Conservation (phyloP, 1,140 invertebrate species). For the Mactra quadrangularis region DNA sequence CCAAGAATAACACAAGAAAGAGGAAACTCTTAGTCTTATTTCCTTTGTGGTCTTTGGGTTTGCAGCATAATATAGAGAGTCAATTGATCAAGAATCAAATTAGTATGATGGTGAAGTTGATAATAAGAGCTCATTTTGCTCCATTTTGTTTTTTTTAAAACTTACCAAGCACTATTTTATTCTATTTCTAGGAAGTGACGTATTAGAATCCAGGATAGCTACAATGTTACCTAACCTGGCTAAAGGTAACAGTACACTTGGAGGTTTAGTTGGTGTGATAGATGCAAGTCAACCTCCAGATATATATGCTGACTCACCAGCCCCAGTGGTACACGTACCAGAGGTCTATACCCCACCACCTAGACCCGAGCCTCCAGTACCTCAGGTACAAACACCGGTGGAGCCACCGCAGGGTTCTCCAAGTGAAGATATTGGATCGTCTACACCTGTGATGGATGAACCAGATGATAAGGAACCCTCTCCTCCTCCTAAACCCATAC, state of each 20-base stretch:
- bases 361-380: slow-evolving; percentile 21
- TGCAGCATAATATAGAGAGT: too few relatives aligned
- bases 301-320: not conserved
- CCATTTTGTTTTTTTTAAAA: too few relatives aligned
- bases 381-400: slow-evolving; percentile 30
- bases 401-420: slow-evolving; percentile 6
- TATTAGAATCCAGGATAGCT: slow-evolving; percentile 49
- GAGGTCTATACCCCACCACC: slow-evolving; percentile 43
- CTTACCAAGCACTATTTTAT: too few relatives aligned
- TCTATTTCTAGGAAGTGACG: slow-evolving; percentile 41
- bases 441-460: slow-evolving; percentile 68
- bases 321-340: not conserved
- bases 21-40: too few relatives aligned
- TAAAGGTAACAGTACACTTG: slow-evolving; percentile 24
- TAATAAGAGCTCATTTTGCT: too few relatives aligned
- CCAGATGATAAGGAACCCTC: slow-evolving; percentile 37
- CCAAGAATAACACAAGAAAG: too few relatives aligned
- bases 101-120: too few relatives aligned
- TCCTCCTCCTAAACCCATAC: not conserved
- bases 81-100: too few relatives aligned
- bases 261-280: not conserved
- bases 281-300: not conserved
- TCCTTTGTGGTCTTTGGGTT: too few relatives aligned
- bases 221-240: slow-evolving; percentile 49
- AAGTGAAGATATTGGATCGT: slow-evolving; percentile 67